Base-by-base conservation (phyloP, 2,797 vertebrate genomes). In the Channa striata region DNA sequence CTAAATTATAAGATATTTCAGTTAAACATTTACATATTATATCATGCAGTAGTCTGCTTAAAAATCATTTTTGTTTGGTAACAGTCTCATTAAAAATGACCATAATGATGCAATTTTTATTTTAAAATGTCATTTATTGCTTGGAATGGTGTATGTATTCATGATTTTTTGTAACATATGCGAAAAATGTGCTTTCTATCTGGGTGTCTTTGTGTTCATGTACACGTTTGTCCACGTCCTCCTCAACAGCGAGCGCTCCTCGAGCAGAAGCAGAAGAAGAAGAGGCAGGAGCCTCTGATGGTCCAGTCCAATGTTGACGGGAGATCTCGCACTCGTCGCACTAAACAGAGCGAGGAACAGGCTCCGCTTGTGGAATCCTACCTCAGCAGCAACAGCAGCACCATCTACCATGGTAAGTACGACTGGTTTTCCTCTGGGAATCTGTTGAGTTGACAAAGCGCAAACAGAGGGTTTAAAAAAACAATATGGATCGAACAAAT, bases 221-320 rank as follows among this genome's bases (percentile, higher is more conserved):
- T 17, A n/a, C n/a, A 7, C 6, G 16, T 8, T 17, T 44, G 46
- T 16, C 12, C 49, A 12, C 56, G 52, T 68, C 42, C 16, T 67
- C 56, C 46, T 36, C 59, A 20, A 39, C 89, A 99, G 98, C 91
- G 97, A 86, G 97, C 95, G 5, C 87, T 99, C 56, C 92, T 99
- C 40, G 97, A 99, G 71, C 98, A 99, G 94, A 99, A 98, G 89
- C 97, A 99, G 93, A 99, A 97, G 59, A 99, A 99, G 91, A 99
- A 98, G 75, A 94, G 97, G 16, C 97, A 99, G 92, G 98, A 99
- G 90, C 96, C 97, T 0, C 92, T 99, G 80, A 99, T 99, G 98
- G 98, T 99, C 66, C 98, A 99, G 91, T 97, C 97, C 43, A 99
- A 97, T 0, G 95, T 97, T 39, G 97, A 99, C 2, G 92, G 96